Conservation (phyloP, 2,888 invertebrate species). For the Callosobruchus maculatus region DNA sequence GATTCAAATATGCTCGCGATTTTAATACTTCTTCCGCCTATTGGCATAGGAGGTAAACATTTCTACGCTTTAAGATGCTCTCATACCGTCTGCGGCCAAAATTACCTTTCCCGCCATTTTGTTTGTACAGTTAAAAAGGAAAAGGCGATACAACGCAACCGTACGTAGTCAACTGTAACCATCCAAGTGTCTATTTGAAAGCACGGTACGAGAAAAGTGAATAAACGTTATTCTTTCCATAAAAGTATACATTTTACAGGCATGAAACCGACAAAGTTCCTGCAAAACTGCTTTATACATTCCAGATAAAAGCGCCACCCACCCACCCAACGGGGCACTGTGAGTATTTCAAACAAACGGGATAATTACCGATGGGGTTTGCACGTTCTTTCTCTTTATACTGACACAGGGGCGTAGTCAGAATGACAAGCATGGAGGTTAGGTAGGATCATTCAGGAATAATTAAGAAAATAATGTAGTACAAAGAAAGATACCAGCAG, state of each 20-base stretch:
- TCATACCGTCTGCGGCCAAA: too few species aligned
- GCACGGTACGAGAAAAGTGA: not conserved
- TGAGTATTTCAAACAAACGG: not conserved
- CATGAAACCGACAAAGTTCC: not conserved
- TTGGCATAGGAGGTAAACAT: too few species aligned
- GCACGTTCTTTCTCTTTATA: not conserved
- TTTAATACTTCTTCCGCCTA: too few species aligned
- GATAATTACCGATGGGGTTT: not conserved
- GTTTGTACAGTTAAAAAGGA: too few species aligned
- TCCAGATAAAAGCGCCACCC: not conserved
- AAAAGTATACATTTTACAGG: not conserved
- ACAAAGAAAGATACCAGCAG: too few species aligned
- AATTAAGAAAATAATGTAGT: too few species aligned
- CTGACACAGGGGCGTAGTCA: not conserved
- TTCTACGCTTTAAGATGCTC: too few species aligned
- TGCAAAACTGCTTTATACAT: not conserved
- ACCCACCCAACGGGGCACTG: not conserved
- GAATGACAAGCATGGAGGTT: too few species aligned
- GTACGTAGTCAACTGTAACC: not conserved
- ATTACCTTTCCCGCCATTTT: too few species aligned
- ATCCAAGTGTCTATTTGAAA: not conserved
- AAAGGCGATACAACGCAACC: not conserved
- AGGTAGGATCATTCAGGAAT: too few species aligned
- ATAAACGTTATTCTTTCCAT: not conserved
- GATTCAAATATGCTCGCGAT: too few species aligned